Base-by-base conservation (phyloP, 2,113 vertebrate species). In the Montifringilla adamsi region DNA sequence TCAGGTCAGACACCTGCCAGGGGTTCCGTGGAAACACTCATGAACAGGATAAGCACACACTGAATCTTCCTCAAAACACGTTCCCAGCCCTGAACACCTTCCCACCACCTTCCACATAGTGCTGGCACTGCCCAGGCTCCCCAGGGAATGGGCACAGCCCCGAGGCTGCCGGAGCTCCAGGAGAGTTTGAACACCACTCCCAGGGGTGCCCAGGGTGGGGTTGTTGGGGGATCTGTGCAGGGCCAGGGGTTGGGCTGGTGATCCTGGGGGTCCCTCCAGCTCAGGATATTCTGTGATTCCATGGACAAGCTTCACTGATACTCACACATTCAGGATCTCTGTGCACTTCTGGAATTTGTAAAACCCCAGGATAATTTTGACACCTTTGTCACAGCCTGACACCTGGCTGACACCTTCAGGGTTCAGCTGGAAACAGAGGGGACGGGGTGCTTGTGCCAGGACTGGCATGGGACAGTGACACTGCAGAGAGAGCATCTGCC, bases 201-300 rank as follows among this genome's bases (percentile, higher is more conserved):
- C 27, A 75, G 78, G 78, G 60, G 2, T 76, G 62, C 8, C 2
- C 62, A 62, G 62, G 62, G 13, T 60, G 62, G 69, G 53, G 21
- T 1, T 55, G 7, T 31, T 68, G 87, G 53, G 53, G 69, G 0
- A 55, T 47, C 39, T 83, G 55, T 0, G 70, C 47, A 89, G 55
- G 78, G 30, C 1, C 1, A 4, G 33, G 69, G 0, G 69, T 3
- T 82, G 78, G 2, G 0, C 28, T 75, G 23, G 0, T 7, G 17
- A 31, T 55, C 70, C 47, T 26, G 62, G 0, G 53, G n/a, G 0
- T 59, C 33, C 7, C n/a, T 55, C 5, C 41, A 43, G 4, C 41
- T 16, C 63, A 43, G 63, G 35, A 37, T 0, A 13, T 43, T 35
- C 55, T 11, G 2, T 11, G 11, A 49, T 35, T 43, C 30, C 47